Conservation (phyloP, 2,888 invertebrate genomes). For the Athalia circularis region DNA sequence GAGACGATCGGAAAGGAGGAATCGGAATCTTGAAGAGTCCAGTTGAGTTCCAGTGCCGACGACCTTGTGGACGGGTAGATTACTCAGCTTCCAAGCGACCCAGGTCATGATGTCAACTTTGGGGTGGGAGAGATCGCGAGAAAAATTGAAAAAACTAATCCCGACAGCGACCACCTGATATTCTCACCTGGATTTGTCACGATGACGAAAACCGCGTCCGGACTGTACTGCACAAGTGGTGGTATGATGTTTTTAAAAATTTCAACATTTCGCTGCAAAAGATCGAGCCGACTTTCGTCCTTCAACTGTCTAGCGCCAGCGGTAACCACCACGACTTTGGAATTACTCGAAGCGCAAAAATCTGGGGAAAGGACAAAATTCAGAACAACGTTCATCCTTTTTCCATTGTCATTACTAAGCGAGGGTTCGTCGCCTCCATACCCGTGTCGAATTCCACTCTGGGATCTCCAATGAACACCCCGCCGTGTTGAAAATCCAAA, state of each 20-base stretch:
- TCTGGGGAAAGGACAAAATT: constrained; percentile 63
- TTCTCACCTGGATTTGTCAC: constrained; percentile 76
- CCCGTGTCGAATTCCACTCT: constrained; percentile 78
- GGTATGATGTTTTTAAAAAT: constrained; percentile 77
- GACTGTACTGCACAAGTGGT: constrained; percentile 76
- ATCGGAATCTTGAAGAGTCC: constrained; percentile 79
- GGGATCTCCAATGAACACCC: constrained; percentile 76
- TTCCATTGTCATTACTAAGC: neutral
- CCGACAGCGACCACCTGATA: too few species aligned
- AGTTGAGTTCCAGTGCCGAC: constrained; percentile 81
- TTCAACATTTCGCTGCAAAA: constrained; percentile 76
- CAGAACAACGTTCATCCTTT: neutral
- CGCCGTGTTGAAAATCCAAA: constrained; percentile 79
- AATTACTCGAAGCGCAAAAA: constrained; percentile 75
- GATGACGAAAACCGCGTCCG: constrained; percentile 76
- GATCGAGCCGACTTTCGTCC: constrained; percentile 75
- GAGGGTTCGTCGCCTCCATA: constrained; percentile 57
- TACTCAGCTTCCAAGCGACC: constrained; percentile 81
- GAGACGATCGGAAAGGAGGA: constrained; percentile 77
- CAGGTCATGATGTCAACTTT: constrained; percentile 79
- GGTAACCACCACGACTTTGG: constrained; percentile 76
- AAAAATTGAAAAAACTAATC: too few species aligned
- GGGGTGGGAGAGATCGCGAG: neutral
- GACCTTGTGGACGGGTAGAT: constrained; percentile 78
- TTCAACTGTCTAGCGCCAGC: constrained; percentile 77